These are phyloP conservation scores for Neoaliturus tenellus DNA, from an alignment of 2,888 invertebrate genomes.

Conservation along the genomic window DNA sequence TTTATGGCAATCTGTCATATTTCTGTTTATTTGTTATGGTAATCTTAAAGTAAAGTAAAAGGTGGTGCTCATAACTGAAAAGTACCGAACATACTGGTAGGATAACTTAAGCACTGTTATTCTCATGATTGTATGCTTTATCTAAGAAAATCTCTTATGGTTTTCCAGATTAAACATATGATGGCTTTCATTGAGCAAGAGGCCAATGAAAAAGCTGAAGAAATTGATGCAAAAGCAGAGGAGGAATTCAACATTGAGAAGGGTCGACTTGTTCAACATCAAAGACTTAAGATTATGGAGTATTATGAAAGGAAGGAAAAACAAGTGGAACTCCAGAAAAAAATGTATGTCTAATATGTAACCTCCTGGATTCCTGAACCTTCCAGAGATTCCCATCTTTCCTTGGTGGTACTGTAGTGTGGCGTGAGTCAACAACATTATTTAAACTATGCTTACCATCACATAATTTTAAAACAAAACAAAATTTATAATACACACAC, in stretches of 20 bases:
- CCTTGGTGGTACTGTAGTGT: background rate
- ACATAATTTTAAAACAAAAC: too few species aligned
- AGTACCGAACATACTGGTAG: too few species aligned
- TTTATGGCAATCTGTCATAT: too few species aligned
- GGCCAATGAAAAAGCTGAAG: constrained; percentile 99
- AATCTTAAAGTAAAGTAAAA: too few species aligned
- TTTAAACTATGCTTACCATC: too few species aligned
- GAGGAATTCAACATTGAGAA: constrained; percentile 99
- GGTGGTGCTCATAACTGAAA: too few species aligned
- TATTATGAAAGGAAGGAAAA: constrained; percentile 99
- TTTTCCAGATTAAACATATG: constrained; percentile 99
- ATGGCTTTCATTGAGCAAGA: constrained; percentile 99
- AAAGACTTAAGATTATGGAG: constrained; percentile 99
- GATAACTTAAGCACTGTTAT: too few species aligned
- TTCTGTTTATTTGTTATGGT: too few species aligned
- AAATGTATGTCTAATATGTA: constrained; percentile 84
- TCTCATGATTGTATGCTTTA: too few species aligned
- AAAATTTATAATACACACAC: too few species aligned
- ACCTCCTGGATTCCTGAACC: constrained; percentile 53
- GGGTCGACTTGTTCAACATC: constrained; percentile 98
- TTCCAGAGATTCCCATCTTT: background rate
- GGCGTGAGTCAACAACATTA: background rate
- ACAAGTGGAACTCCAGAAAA: constrained; percentile 99
- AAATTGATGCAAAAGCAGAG: constrained; percentile 99
- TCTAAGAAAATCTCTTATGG: too few species aligned